phyloP scores from a whole-genome alignment of 2,888 invertebrate genomes.

The Dynastes tityus region DNA sequence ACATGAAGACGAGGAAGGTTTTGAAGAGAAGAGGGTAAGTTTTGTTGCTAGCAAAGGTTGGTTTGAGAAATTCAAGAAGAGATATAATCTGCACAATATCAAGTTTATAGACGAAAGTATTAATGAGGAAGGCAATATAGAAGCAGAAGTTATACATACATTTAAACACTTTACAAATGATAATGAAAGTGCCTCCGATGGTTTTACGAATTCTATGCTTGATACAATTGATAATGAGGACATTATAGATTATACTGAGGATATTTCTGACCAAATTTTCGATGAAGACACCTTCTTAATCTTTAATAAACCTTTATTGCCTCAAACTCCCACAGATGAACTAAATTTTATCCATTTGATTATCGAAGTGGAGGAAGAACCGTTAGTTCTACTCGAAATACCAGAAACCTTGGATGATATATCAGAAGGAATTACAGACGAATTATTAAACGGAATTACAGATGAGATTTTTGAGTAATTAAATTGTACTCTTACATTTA shows the following conservation, averaged over 20 bases:
- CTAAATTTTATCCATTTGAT: neutral
- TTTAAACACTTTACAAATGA: neutral
- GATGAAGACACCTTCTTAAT: neutral
- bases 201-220: no score
- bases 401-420: neutral
- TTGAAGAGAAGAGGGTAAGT: neutral
- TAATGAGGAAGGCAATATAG: neutral
- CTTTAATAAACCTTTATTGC: neutral
- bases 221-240: no score
- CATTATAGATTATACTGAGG: neutral
- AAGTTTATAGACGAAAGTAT: slow-evolving; percentile 1
- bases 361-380: neutral
- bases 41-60: slow-evolving; percentile 5
- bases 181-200: neutral
- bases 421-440: neutral
- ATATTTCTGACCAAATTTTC: neutral
- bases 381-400: neutral
- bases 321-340: neutral
- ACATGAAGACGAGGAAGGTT: neutral
- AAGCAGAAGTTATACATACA: neutral
- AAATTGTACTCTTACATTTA: neutral
- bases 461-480: neutral
- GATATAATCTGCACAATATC: neutral
- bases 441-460: neutral
- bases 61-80: slow-evolving; percentile 12